Conservation (phyloP, 2,113 vertebrate genomes). For the Chaenogobius annularis region DNA sequence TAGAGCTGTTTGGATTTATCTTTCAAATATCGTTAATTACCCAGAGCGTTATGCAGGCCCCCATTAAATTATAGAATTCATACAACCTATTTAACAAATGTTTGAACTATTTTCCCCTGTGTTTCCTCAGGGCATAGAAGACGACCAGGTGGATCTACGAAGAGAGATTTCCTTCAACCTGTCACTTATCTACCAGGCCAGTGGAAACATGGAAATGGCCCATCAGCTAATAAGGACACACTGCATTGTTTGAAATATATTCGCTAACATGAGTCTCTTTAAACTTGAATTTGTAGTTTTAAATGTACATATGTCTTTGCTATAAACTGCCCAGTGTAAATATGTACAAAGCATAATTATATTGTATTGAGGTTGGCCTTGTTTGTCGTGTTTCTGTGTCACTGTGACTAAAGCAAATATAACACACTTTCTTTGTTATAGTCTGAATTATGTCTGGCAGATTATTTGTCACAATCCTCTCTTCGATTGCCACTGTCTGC, state of each 20-base stretch:
- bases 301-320: not conserved
- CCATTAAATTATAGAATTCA: not conserved
- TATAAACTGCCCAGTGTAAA: not conserved
- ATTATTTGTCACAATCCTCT: slow-evolving; percentile 41
- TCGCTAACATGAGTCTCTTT: not conserved
- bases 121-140: slow-evolving; percentile 83
- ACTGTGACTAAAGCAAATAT: not conserved
- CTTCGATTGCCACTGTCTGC: slow-evolving; percentile 21
- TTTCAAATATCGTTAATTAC: too few species aligned
- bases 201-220: slow-evolving; percentile 87
- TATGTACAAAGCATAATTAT: not conserved
- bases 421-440: slow-evolving; percentile 32
- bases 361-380: not conserved
- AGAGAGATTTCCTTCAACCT: slow-evolving; percentile 94
- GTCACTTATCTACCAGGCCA: slow-evolving; percentile 91
- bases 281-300: not conserved
- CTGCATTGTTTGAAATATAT: slow-evolving; percentile 74
- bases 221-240: slow-evolving; percentile 82
- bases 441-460: slow-evolving; percentile 26
- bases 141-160: slow-evolving; percentile 89
- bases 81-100: too few species aligned
- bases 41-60: too few species aligned
- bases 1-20: too few species aligned
- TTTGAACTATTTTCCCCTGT: not conserved
- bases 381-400: not conserved